Evolutionary conservation across 2,113 vertebrate species (phyloP), one percentile per base, ranked within the genome.

Genomic region (Plotosus lineatus): DNA sequence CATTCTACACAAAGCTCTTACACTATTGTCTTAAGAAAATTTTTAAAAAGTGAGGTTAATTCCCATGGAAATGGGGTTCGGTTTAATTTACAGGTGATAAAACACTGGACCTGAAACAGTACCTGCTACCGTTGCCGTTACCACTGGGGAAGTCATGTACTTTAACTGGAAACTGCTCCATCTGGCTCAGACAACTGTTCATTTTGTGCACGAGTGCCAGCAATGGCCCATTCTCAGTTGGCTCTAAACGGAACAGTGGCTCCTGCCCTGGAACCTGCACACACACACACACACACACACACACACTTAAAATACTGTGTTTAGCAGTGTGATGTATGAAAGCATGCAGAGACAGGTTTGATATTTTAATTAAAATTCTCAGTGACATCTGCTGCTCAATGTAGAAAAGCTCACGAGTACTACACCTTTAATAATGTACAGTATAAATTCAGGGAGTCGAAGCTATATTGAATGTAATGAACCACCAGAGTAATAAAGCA

Each of bases 161-260:
- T 94, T 99, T 99, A 85, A 99, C 98, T 82, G 97, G 98, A 88
- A 99, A 99, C 82, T 99, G 98, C 75, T 99, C 98, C 97, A 99
- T 98, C 88, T 99, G 98, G 91, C 97, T 98, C 82, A 99, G 93
- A 88, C 98, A 99, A 90, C 96, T 98, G 92, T 99, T 99, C 96
- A 99, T 99, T 90, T 99, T 98, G 92, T 98, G 97, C 91, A 99
- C 97, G 86, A 99, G 92, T 0, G 96, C 92, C 89, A 98, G 87
- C 81, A 97, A 95, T 71, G 97, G 95, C 55, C 94, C 94, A 50
- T 96, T 96, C 87, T 95, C 96, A 85, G 94, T 86, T 65, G 96
- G 95, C 83, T 99, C 97, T 88, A 98, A 89, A 86, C 96, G 95
- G 85, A 95, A 95, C 83, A 94, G 82, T 10, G 95, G 92, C 84